Percentiles rank a stretch among this genome's conserved stretches.
Conservation (phyloP, 64 coral and sea anemone genomes). For the Montipora foliosa region DNA sequence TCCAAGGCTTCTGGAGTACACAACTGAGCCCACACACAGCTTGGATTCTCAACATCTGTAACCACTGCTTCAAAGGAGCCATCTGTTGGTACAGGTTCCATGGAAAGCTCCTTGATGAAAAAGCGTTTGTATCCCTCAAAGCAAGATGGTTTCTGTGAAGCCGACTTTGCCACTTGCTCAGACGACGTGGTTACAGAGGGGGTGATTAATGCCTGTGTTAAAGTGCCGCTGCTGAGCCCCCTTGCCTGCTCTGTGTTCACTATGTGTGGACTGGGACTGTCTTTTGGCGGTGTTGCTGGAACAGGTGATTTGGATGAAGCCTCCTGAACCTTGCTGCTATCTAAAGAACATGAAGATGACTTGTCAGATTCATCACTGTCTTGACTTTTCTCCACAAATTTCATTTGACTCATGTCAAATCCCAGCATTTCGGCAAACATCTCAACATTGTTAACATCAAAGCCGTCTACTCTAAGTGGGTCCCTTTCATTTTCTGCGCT, state of each 20-base stretch:
- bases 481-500: slow-evolving; percentile 9
- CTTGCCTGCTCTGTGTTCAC: neutral
- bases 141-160: neutral
- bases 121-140: slow-evolving; percentile 29
- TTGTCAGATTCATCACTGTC: neutral
- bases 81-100: slow-evolving; percentile 39
- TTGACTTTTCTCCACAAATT: neutral
- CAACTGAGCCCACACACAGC: slow-evolving; percentile 78
- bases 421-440: slow-evolving; percentile 51
- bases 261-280: neutral
- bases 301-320: neutral
- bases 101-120: slow-evolving; percentile 41
- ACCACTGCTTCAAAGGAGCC: slow-evolving; percentile 50
- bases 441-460: slow-evolving; percentile 33
- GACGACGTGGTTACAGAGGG: neutral
- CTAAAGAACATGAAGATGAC: neutral
- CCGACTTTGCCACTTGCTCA: neutral
- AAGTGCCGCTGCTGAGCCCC: neutral
- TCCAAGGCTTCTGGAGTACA: slow-evolving; percentile 35
- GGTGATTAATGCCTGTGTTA: neutral
- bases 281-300: neutral
- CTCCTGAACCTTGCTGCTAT: neutral
- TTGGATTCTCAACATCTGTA: slow-evolving; percentile 70
- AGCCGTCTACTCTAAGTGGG: slow-evolving; percentile 16
- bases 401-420: slow-evolving; percentile 1